These are phyloP conservation scores for Phylloscopus trochilus DNA, from an alignment of 2,113 vertebrate species.

Conservation along the genomic window DNA sequence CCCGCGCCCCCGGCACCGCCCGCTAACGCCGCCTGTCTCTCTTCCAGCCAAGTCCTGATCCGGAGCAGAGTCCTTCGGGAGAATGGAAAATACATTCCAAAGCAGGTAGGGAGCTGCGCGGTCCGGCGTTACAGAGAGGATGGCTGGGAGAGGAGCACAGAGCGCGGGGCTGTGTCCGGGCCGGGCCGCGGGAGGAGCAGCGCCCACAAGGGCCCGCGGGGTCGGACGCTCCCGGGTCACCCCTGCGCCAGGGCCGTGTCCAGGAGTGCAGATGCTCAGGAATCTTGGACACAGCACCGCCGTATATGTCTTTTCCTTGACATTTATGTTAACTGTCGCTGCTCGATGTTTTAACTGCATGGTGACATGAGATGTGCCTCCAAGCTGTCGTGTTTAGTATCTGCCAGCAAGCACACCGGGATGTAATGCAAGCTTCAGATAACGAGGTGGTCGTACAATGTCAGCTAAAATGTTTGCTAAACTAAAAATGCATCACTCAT, in stretches of 20 bases:
- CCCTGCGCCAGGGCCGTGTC: not conserved
- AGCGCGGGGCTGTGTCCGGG: not conserved
- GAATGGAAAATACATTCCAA: slow-evolving; percentile 98
- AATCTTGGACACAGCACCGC: too few relatives aligned
- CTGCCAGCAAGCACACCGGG: not conserved
- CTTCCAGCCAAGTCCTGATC: slow-evolving; percentile 92
- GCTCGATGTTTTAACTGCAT: not conserved
- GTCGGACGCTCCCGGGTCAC: not conserved
- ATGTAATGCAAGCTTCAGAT: not conserved
- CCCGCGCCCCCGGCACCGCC: not conserved
- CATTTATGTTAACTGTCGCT: rapidly evolving
- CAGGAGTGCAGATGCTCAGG: not conserved
- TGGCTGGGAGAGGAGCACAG: rapidly evolving
- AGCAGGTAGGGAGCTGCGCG: slow-evolving; percentile 77
- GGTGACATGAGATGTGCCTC: not conserved
- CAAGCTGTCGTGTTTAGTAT: rapidly evolving
- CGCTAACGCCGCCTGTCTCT: slow-evolving; percentile 22
- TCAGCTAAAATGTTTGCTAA: not conserved
- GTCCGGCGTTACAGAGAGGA: rapidly evolving
- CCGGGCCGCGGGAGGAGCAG: not conserved
- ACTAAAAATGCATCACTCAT: rapidly evolving
- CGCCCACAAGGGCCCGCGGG: not conserved
- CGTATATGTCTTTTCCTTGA: rapidly evolving
- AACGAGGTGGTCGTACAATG: rapidly evolving
- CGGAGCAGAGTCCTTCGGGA: slow-evolving; percentile 97